These are phyloP conservation scores for Tenrec ecaudatus DNA, from an alignment of 2,113 vertebrate species.

Conservation along the genomic window DNA sequence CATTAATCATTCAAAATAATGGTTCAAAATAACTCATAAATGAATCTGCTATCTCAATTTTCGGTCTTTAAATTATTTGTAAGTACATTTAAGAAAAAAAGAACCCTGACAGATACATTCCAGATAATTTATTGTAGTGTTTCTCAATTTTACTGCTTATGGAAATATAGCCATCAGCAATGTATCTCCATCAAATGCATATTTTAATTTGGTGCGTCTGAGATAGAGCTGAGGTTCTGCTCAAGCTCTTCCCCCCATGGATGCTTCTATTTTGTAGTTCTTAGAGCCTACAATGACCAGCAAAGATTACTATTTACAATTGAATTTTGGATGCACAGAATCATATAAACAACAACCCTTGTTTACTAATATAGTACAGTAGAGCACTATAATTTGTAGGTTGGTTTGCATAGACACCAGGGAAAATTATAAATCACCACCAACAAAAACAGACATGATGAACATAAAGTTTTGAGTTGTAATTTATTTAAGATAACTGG, in stretches of 20 bases:
- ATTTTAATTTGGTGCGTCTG: not conserved
- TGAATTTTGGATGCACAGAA: not conserved
- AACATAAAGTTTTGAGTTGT: not conserved
- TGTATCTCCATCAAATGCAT: not conserved
- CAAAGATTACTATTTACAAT: not conserved
- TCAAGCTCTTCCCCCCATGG: not conserved
- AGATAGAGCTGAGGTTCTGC: not conserved
- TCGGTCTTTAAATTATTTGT: not conserved
- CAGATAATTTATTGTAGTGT: not conserved
- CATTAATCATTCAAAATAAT: not conserved
- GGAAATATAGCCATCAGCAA: not conserved
- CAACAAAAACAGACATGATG: not conserved
- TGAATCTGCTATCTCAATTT: not conserved
- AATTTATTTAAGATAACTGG: not conserved
- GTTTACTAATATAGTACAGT: not conserved
- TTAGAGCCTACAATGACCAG: not conserved
- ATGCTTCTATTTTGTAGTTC: not conserved
- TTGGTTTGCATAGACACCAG: not conserved
- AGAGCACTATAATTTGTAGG: not conserved
- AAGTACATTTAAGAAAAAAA: not conserved
- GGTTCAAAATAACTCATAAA: not conserved
- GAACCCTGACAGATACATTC: not conserved
- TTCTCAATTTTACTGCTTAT: not conserved
- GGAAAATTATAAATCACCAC: not conserved
- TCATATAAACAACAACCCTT: not conserved